Conservation (phyloP, 2,113 vertebrate genomes). For the Silurus asotus region DNA sequence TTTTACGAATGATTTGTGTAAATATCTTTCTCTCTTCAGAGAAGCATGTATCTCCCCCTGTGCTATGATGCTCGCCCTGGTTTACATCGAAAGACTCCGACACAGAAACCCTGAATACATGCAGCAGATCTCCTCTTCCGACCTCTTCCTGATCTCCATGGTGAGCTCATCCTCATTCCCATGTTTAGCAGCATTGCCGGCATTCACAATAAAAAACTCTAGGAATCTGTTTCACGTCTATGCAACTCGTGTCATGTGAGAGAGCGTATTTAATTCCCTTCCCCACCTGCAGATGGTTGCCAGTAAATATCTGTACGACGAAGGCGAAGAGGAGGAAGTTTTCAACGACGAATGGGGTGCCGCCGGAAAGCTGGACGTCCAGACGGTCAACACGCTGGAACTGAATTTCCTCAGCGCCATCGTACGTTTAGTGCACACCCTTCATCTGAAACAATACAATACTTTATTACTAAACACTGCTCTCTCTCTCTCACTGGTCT, state of each 20-base stretch:
- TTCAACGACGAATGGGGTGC: slow-evolving; percentile 98
- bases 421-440: slow-evolving; percentile 69
- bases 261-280: background rate
- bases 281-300: slow-evolving; percentile 87
- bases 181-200: no score
- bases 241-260: no score
- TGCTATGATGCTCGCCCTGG: slow-evolving; percentile 97
- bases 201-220: no score
- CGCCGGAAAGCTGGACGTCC: slow-evolving; percentile 89
- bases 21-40: slow-evolving; percentile 60
- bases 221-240: no score
- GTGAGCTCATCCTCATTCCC: slow-evolving; percentile 67
- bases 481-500: background rate
- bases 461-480: background rate
- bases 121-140: slow-evolving; percentile 95
- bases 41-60: slow-evolving; percentile 97
- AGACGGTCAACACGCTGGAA: slow-evolving; percentile 93
- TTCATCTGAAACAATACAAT: no score
- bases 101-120: slow-evolving; percentile 97
- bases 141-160: slow-evolving; percentile 98
- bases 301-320: slow-evolving; percentile 97
- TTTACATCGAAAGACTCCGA: slow-evolving; percentile 96
- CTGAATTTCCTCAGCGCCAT: slow-evolving; percentile 94
- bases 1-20: background rate
- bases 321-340: slow-evolving; percentile 97